These are phyloP conservation scores for Calliphora vomitoria DNA, from an alignment of 2,888 invertebrate species.

Conservation along the genomic window DNA sequence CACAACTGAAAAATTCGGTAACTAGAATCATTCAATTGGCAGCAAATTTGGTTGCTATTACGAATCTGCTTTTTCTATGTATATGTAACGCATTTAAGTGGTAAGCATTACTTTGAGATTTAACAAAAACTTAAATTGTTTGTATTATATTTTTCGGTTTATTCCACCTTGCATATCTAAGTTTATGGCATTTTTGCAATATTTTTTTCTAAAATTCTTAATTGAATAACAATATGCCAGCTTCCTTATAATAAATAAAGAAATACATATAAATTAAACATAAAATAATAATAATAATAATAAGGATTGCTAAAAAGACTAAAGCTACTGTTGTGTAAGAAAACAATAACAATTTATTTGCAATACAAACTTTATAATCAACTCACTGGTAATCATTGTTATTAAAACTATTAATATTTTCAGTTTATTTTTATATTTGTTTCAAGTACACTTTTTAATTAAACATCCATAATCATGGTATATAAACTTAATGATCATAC, in stretches of 20 bases:
- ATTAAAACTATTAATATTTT: conserved; percentile 46
- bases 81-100: too few relatives aligned
- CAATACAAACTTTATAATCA: conserved; percentile 43
- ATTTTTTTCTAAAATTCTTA: neutral
- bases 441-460: conserved; percentile 17
- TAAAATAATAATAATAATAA: neutral
- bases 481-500: conserved; percentile 63
- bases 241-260: neutral
- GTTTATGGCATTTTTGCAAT: too few relatives aligned
- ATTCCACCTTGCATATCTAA: too few relatives aligned
- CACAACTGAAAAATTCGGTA: too few relatives aligned
- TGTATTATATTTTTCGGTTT: too few relatives aligned
- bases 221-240: neutral
- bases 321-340: conserved; percentile 33
- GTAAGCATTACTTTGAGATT: too few relatives aligned
- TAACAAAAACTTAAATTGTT: too few relatives aligned
- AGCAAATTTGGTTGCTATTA: too few relatives aligned
- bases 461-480: conserved; percentile 60
- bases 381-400: conserved; percentile 45
- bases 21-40: too few relatives aligned
- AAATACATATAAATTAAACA: neutral
- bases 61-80: too few relatives aligned
- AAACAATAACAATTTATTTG: conserved; percentile 39
- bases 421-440: neutral
- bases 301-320: neutral